These are phyloP conservation scores for Limnephilus auricula DNA, from an alignment of 2,888 invertebrate species.

Conservation along the genomic window DNA sequence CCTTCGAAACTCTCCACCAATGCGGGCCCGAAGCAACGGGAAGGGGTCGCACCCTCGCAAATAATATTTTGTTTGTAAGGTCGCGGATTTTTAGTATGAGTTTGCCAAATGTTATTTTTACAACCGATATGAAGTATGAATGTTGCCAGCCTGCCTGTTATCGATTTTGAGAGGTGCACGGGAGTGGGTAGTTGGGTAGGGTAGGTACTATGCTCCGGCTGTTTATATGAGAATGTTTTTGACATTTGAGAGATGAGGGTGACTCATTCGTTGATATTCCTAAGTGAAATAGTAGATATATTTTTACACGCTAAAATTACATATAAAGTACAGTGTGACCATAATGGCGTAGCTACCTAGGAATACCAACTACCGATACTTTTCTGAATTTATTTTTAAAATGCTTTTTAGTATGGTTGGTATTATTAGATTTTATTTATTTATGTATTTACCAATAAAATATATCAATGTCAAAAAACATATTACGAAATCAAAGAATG, in stretches of 20 bases:
- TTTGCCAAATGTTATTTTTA: constrained; percentile 60
- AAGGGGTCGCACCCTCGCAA: constrained; percentile 57
- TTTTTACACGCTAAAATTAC: not conserved
- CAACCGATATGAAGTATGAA: constrained; percentile 47
- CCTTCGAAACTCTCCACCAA: constrained; percentile 52
- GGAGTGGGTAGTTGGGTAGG: not conserved
- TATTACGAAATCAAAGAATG: too few species aligned
- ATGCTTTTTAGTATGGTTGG: too few species aligned
- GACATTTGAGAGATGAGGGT: constrained; percentile 20
- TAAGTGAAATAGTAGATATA: not conserved
- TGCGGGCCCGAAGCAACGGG: constrained; percentile 4
- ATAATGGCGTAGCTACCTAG: too few species aligned
- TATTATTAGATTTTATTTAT: too few species aligned
- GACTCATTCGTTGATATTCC: not conserved
- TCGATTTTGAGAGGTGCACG: constrained; percentile 30
- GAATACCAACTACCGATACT: too few species aligned
- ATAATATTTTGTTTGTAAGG: constrained; percentile 37
- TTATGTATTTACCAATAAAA: too few species aligned
- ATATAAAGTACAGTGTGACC: not conserved
- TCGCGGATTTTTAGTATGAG: constrained; percentile 53
- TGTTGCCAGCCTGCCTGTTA: constrained; percentile 27
- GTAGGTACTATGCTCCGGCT: not conserved
- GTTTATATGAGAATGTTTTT: constrained; percentile 19
- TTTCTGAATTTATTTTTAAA: too few species aligned
- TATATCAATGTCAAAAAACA: too few species aligned